These are phyloP conservation scores for Caenorhabditis sp. DNA, from an alignment of 2,888 invertebrate species.

Conservation along the genomic window DNA sequence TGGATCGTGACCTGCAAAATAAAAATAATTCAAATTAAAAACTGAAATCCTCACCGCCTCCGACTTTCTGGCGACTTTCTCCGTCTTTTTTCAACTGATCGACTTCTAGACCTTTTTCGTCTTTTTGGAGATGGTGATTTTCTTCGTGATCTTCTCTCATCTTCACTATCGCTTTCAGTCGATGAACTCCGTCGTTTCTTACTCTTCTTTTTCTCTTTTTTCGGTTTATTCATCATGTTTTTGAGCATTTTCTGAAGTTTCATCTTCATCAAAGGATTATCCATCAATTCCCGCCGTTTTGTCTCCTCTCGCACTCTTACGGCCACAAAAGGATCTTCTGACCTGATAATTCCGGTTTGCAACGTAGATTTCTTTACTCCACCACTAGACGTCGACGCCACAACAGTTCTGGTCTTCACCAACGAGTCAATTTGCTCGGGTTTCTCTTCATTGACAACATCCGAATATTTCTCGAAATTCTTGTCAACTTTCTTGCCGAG, in stretches of 20 bases:
- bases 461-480: constrained; percentile 68
- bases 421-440: constrained; percentile 49
- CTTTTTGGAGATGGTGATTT: constrained; percentile 1
- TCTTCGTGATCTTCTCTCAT: constrained; percentile 4
- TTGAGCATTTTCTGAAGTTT: constrained; percentile 58
- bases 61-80: constrained; percentile 1
- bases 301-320: constrained; percentile 64
- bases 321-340: constrained; percentile 66
- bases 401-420: constrained; percentile 24
- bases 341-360: constrained; percentile 55
- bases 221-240: constrained; percentile 43
- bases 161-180: constrained; percentile 5
- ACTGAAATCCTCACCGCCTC: neutral
- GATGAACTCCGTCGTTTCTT: constrained; percentile 15
- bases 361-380: constrained; percentile 43
- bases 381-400: constrained; percentile 4
- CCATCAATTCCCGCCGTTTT: constrained; percentile 55
- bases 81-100: neutral
- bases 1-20: neutral
- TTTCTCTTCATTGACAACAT: constrained; percentile 60
- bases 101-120: neutral
- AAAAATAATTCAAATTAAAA: neutral
- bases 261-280: constrained; percentile 63
- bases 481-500: constrained; percentile 66
- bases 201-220: constrained; percentile 38